A percentile compares a stretch with the other conserved stretches of the same genome.
phyloP scores from a whole-genome alignment of 2,113 vertebrate species.

The Panurus biarmicus region DNA sequence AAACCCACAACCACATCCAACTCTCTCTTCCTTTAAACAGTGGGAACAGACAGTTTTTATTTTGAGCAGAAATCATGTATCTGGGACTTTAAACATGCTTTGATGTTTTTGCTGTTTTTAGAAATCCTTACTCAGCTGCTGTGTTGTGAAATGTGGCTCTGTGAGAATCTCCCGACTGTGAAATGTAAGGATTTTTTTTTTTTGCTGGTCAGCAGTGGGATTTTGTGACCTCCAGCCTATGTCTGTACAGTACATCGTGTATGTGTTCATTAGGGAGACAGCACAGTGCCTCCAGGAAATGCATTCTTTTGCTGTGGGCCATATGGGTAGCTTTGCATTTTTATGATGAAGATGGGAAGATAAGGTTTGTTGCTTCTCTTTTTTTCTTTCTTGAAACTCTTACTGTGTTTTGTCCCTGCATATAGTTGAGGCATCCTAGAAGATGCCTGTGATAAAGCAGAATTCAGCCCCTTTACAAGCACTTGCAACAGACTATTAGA shows the following conservation, averaged over 20 bases:
- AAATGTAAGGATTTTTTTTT: background rate
- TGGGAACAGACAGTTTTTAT: background rate
- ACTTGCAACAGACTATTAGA: background rate
- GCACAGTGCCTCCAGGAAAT: slow-evolving; percentile 48
- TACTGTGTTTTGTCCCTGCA: background rate
- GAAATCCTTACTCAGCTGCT: slow-evolving; percentile 38
- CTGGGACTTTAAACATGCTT: background rate
- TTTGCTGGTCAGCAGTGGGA: slow-evolving; percentile 2
- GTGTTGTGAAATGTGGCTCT: slow-evolving; percentile 13
- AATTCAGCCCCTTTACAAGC: background rate
- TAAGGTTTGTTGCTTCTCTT: slow-evolving; percentile 21
- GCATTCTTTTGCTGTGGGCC: slow-evolving; percentile 51
- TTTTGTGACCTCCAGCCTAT: slow-evolving; percentile 29
- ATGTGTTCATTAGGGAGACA: background rate
- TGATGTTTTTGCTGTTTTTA: background rate
- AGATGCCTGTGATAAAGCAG: slow-evolving; percentile 1
- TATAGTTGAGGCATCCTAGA: background rate
- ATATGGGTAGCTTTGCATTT: slow-evolving; percentile 46
- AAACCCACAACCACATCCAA: background rate
- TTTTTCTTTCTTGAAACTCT: slow-evolving; percentile 7
- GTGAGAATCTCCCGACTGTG: slow-evolving; percentile 11
- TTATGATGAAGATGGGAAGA: slow-evolving; percentile 51
- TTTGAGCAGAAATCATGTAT: background rate
- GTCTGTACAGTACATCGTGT: slow-evolving; percentile 30
- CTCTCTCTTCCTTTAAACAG: background rate